Evolutionary conservation across 2,113 vertebrate genomes (phyloP).

Genomic region (Galbula dea): DNA sequence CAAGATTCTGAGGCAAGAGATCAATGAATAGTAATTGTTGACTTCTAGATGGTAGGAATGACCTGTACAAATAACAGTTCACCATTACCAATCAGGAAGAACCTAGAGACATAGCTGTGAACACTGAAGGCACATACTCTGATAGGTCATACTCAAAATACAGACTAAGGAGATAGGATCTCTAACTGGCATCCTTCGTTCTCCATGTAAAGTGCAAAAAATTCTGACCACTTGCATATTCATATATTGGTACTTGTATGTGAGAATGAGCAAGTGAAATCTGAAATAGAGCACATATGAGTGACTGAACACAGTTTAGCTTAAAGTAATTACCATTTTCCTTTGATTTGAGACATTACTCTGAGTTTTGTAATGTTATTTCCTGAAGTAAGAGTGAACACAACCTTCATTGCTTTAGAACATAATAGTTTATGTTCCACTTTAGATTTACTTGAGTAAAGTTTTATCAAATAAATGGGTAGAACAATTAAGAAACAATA

Average conservation of each 20-base stretch:
- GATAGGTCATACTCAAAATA: not conserved
- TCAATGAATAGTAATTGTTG: not conserved
- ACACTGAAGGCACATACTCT: not conserved
- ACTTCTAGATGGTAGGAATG: not conserved
- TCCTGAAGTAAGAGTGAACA: not conserved
- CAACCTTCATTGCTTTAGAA: not conserved
- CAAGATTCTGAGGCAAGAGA: not conserved
- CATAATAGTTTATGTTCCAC: not conserved
- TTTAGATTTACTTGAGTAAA: not conserved
- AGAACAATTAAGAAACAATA: not conserved
- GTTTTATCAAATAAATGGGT: not conserved
- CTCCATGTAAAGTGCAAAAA: not conserved
- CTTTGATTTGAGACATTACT: not conserved
- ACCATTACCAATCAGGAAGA: not conserved
- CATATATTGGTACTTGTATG: not conserved
- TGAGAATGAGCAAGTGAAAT: not conserved
- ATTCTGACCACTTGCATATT: not conserved
- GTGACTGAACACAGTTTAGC: not conserved
- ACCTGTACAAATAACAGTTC: not conserved
- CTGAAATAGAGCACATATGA: fast-evolving
- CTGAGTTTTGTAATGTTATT: not conserved
- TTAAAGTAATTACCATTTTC: not conserved
- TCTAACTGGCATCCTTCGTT: not conserved
- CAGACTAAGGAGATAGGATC: not conserved
- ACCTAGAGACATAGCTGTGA: not conserved